These are phyloP conservation scores for Zygothrica quintamaculata DNA, from an alignment of 2,888 invertebrate genomes.

Conservation along the genomic window DNA sequence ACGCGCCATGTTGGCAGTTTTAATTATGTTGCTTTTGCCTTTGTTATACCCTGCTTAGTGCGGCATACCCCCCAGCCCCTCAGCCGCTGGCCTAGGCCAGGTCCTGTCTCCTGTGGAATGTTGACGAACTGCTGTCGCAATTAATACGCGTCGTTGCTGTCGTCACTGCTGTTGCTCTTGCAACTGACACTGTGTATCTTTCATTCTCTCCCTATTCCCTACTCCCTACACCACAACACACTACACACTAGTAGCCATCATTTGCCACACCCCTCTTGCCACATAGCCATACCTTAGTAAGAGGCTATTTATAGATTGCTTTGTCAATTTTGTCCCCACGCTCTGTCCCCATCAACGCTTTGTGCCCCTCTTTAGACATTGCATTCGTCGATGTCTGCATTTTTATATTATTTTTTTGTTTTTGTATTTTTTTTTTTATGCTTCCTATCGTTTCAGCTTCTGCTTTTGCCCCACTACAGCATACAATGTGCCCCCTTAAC, in stretches of 20 bases:
- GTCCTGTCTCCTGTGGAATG: slow-evolving; percentile 58
- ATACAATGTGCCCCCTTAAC: slow-evolving; percentile 9
- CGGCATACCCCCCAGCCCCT: background rate
- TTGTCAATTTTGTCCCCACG: slow-evolving; percentile 62
- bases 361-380: slow-evolving; percentile 3
- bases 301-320: slow-evolving; percentile 71
- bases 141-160: slow-evolving; percentile 71
- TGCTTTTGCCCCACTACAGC: background rate
- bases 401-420: background rate
- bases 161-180: slow-evolving; percentile 50
- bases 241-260: slow-evolving; percentile 8
- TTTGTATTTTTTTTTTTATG: slow-evolving; percentile 17
- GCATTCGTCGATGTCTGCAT: slow-evolving; percentile 9
- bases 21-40: slow-evolving; percentile 68
- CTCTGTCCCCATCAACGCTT: background rate
- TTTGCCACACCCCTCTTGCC: background rate
- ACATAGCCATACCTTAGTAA: slow-evolving; percentile 14
- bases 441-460: slow-evolving; percentile 32
- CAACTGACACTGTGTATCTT: slow-evolving; percentile 63
- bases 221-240: background rate
- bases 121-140: slow-evolving; percentile 77
- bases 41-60: background rate
- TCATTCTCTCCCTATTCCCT: background rate
- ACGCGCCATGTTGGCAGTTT: slow-evolving; percentile 78
- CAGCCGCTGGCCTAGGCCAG: slow-evolving; percentile 13